phyloP scores from a whole-genome alignment of 1,140 invertebrate species.

The Calliphora vicina region DNA sequence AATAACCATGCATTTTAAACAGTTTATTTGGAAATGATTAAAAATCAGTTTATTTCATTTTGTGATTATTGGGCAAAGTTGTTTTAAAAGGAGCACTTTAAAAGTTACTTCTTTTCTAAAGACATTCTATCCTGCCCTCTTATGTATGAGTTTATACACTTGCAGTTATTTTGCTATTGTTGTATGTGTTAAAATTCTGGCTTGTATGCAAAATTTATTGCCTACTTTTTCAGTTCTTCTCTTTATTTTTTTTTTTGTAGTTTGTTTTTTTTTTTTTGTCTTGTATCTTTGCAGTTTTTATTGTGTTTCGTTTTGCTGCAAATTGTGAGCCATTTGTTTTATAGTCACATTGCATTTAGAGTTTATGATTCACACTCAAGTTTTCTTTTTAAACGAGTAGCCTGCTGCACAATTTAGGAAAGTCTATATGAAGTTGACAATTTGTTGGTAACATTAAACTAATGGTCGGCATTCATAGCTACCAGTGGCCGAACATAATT shows the following conservation, averaged over 20 bases:
- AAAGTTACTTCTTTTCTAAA: too few species aligned
- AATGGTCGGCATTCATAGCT: too few species aligned
- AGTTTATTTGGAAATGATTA: too few species aligned
- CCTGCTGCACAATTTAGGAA: neutral
- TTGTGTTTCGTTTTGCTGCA: neutral
- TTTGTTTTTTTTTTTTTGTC: neutral
- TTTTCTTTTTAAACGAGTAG: neutral
- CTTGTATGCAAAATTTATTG: slow-evolving; percentile 10
- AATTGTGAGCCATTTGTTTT: slow-evolving; percentile 19
- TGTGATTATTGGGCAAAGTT: too few species aligned
- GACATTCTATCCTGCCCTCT: too few species aligned
- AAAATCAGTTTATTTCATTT: too few species aligned
- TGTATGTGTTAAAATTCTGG: neutral
- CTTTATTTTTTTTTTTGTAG: neutral
- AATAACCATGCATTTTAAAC: too few species aligned
- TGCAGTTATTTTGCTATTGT: neutral
- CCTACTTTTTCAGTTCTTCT: neutral
- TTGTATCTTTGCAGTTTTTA: neutral
- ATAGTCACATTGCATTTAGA: slow-evolving; percentile 23
- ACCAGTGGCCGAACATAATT: too few species aligned
- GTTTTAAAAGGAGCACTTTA: too few species aligned
- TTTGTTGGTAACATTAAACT: too few species aligned
- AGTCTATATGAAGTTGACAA: too few species aligned
- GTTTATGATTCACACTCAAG: slow-evolving; percentile 8
- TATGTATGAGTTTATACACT: neutral